phyloP scores from a whole-genome alignment of 2,797 vertebrate species.

The Thripadectes ignobilis region DNA sequence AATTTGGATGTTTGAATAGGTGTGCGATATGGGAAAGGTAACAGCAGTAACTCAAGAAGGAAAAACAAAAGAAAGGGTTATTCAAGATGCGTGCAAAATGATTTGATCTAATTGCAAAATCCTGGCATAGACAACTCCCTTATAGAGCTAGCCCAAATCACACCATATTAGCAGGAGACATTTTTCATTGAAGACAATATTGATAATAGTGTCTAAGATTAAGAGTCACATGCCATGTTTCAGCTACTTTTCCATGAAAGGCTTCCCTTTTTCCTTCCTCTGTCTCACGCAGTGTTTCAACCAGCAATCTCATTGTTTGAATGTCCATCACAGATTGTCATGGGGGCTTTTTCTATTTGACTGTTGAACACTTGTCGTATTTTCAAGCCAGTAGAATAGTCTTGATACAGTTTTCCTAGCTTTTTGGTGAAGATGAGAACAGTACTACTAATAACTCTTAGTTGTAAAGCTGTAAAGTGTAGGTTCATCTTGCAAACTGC shows the following conservation, averaged over 20 bases:
- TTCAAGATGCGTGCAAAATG: neutral
- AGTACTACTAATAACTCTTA: neutral
- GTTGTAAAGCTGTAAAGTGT: neutral
- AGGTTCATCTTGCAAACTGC: neutral
- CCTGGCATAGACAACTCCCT: neutral
- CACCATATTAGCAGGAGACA: neutral
- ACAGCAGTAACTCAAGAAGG: neutral
- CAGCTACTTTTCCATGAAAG: neutral
- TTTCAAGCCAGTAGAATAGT: neutral
- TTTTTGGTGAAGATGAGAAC: neutral
- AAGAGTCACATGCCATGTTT: neutral
- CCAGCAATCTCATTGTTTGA: neutral
- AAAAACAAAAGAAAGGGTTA: neutral
- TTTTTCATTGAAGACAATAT: neutral
- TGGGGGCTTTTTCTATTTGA: neutral
- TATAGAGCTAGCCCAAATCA: neutral
- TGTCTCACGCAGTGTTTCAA: neutral
- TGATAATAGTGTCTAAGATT: neutral
- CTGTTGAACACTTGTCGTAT: neutral
- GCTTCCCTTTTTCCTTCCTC: neutral
- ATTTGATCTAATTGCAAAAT: neutral
- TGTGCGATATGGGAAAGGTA: neutral
- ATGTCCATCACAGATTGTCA: neutral
- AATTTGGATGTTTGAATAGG: neutral
- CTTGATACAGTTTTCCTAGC: neutral